Conservation (phyloP, 2,888 invertebrate species). For the Sinhomidia bicolor region DNA sequence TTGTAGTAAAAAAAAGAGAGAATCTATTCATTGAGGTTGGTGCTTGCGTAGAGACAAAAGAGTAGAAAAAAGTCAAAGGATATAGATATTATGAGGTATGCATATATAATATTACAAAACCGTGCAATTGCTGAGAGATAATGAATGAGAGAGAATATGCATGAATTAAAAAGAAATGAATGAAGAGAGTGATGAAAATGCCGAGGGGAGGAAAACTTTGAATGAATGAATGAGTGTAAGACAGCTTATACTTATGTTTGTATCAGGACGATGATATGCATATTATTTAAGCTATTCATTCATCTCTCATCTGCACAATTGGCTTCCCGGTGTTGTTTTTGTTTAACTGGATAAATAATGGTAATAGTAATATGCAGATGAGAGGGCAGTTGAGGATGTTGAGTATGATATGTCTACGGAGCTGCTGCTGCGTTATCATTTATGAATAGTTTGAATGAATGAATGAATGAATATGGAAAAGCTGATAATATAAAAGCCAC, state of each 20-base stretch:
- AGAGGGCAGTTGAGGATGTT: background rate
- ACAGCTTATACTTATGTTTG: background rate
- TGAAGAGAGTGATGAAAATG: background rate
- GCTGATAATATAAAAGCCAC: slow-evolving; percentile 58
- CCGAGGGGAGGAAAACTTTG: slow-evolving; percentile 10
- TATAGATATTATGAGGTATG: too few relatives aligned
- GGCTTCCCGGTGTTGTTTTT: slow-evolving; percentile 21
- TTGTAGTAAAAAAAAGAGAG: background rate
- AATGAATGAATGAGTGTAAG: background rate
- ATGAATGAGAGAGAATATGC: slow-evolving; percentile 32
- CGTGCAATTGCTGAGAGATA: slow-evolving; percentile 35
- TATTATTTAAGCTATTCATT: slow-evolving; percentile 58
- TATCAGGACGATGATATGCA: slow-evolving; percentile 50
- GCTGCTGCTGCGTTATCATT: slow-evolving; percentile 1
- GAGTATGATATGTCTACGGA: background rate
- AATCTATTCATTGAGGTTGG: slow-evolving; percentile 21
- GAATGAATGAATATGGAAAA: slow-evolving; percentile 60
- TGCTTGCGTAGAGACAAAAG: background rate
- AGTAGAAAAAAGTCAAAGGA: slow-evolving; percentile 41
- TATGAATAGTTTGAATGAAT: slow-evolving; percentile 72
- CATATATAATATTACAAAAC: slow-evolving; percentile 7
- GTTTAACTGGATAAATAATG: slow-evolving; percentile 41
- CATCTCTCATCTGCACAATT: background rate
- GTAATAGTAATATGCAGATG: slow-evolving; percentile 48
- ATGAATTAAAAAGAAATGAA: slow-evolving; percentile 51